Conservation (phyloP, 2,113 vertebrate species). For the Chelonoidis abingdonii region DNA sequence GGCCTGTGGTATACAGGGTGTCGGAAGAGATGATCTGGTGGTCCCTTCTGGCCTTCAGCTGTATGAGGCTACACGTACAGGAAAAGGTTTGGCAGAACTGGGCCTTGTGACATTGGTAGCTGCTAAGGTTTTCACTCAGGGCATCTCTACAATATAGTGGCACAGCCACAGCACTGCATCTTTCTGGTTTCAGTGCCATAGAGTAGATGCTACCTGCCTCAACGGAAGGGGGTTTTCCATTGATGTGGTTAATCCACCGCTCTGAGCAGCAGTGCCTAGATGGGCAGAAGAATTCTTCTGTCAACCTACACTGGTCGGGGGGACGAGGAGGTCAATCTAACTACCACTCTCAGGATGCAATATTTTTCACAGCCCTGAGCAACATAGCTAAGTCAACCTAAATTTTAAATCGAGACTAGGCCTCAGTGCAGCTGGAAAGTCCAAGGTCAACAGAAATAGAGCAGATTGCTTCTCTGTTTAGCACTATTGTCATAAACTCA, state of each 20-base stretch:
- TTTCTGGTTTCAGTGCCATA: background rate
- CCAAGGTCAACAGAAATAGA: background rate
- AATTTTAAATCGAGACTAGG: background rate
- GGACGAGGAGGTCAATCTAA: no score
- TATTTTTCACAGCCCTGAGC: no score
- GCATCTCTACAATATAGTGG: background rate
- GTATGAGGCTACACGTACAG: background rate
- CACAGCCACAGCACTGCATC: background rate
- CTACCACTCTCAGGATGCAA: no score
- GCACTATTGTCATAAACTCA: background rate
- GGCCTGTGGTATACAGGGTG: background rate
- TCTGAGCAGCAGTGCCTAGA: background rate
- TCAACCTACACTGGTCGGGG: background rate
- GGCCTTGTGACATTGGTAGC: background rate
- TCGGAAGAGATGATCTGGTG: background rate
- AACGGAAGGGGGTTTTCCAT: background rate
- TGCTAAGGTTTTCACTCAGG: background rate
- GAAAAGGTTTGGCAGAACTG: background rate
- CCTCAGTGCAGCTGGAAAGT: background rate
- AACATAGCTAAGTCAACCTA: background rate
- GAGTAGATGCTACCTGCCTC: background rate
- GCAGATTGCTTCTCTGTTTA: background rate
- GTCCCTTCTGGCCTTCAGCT: background rate
- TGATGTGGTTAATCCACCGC: background rate
- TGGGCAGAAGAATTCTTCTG: background rate